These are phyloP conservation scores for Corythoichthys intestinalis DNA, from an alignment of 2,113 vertebrate species.

Conservation along the genomic window DNA sequence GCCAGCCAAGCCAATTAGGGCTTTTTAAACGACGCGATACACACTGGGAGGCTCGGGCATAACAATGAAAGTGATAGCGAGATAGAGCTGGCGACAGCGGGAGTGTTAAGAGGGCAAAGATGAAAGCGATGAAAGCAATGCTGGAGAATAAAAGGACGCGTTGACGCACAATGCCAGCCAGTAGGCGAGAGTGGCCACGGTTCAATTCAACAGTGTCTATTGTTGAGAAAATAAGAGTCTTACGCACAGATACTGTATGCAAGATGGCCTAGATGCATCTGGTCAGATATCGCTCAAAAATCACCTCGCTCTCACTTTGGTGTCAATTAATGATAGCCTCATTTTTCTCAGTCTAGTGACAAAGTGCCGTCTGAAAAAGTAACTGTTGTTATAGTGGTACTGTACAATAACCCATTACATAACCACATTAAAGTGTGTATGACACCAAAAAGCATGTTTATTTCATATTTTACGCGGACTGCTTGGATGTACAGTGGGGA, in stretches of 20 bases:
- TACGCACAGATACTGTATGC: constrained; percentile 4
- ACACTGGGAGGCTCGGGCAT: background rate
- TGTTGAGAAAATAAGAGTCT: background rate
- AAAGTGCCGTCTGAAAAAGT: too few relatives aligned
- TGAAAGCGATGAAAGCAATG: constrained; percentile 19
- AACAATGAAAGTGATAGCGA: constrained; percentile 25
- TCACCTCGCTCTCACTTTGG: background rate
- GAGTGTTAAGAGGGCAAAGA: constrained; percentile 15
- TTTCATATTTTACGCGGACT: too few relatives aligned
- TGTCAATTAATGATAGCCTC: background rate
- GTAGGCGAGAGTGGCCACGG: background rate
- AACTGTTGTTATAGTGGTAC: too few relatives aligned
- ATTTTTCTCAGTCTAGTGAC: background rate
- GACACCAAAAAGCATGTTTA: too few relatives aligned
- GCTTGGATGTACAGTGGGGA: too few relatives aligned
- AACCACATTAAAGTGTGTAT: too few relatives aligned
- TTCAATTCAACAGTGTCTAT: background rate
- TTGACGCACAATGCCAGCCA: background rate
- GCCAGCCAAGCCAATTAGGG: constrained; percentile 32
- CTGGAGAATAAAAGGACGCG: constrained; percentile 3
- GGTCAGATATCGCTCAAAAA: background rate
- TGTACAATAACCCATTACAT: too few relatives aligned
- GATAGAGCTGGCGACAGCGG: background rate
- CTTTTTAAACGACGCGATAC: background rate
- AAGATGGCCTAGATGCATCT: background rate